Conservation (phyloP, 2,797 vertebrate species). For the Girardinus metallicus region DNA sequence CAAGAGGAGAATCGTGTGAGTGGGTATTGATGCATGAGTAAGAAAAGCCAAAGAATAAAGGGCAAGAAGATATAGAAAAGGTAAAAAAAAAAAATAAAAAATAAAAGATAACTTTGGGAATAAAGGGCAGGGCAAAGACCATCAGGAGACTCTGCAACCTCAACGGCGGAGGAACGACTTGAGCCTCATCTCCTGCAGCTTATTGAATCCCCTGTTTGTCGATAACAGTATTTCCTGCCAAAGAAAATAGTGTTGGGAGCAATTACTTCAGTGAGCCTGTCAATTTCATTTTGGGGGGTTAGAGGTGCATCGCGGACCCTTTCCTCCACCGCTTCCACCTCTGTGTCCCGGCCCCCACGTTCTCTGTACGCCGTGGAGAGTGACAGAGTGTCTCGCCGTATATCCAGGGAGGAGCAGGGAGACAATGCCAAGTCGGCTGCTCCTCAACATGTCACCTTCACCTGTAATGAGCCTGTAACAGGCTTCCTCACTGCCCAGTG, state of each 20-base stretch:
- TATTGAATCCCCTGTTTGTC: slow-evolving; percentile 82
- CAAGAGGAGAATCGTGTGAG: slow-evolving; percentile 7
- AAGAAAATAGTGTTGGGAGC: slow-evolving; percentile 82
- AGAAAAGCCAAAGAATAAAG: slow-evolving; percentile 27
- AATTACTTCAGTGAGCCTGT: slow-evolving; percentile 81
- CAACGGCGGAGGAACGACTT: slow-evolving; percentile 66
- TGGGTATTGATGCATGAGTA: slow-evolving; percentile 22
- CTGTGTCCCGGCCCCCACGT: slow-evolving; percentile 23
- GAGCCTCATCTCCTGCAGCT: slow-evolving; percentile 79
- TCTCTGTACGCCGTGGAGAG: slow-evolving; percentile 56
- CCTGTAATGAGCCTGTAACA: slow-evolving; percentile 81
- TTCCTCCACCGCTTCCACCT: slow-evolving; percentile 61
- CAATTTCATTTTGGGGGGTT: slow-evolving; percentile 80
- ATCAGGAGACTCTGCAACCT: slow-evolving; percentile 57
- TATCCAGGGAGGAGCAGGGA: slow-evolving; percentile 62
- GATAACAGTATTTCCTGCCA: slow-evolving; percentile 84
- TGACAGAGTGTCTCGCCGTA: slow-evolving; percentile 62
- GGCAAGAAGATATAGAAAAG: slow-evolving; percentile 22
- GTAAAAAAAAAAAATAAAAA: slow-evolving; percentile 25
- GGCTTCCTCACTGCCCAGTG: slow-evolving; percentile 65
- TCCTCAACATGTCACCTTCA: slow-evolving; percentile 76
- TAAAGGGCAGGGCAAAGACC: slow-evolving; percentile 39
- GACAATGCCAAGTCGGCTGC: slow-evolving; percentile 67
- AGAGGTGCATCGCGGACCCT: slow-evolving; percentile 64
- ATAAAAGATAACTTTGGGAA: slow-evolving; percentile 5